Percentiles rank a stretch among this genome's conserved stretches.
phyloP scores from a whole-genome alignment of 30 jellyfish, hydroid and myxozoan genomes.

The Hydra vulgaris region DNA sequence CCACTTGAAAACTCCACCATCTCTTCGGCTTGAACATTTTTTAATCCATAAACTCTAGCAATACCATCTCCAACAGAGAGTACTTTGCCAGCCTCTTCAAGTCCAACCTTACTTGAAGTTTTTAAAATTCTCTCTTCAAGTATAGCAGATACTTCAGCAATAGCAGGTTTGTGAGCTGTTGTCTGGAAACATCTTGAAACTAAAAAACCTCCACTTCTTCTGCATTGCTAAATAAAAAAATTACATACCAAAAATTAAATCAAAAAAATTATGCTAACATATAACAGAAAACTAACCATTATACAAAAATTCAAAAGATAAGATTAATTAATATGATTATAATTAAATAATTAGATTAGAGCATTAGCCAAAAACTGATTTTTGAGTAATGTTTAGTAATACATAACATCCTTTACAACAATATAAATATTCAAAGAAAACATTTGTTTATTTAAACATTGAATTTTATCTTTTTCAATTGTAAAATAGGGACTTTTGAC shows the following conservation, averaged over 20 bases:
- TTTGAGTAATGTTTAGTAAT: too few species aligned
- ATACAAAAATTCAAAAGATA: too few species aligned
- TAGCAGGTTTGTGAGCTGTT: slow-evolving; percentile 24
- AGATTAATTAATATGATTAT: too few species aligned
- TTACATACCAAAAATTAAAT: too few species aligned
- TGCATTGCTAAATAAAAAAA: not conserved
- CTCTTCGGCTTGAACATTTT: slow-evolving; percentile 99
- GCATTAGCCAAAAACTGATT: too few species aligned
- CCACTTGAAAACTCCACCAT: slow-evolving; percentile 99
- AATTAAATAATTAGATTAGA: too few species aligned
- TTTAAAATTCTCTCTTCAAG: slow-evolving; percentile 83
- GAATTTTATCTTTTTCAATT: too few species aligned
- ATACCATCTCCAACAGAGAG: slow-evolving; percentile 99
- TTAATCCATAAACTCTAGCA: slow-evolving; percentile 98
- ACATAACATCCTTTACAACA: too few species aligned
- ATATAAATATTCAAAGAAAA: too few species aligned
- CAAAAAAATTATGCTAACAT: not conserved
- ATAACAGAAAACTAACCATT: not conserved
- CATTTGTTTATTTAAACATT: too few species aligned
- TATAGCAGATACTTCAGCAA: slow-evolving; percentile 93
- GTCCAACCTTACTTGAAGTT: slow-evolving; percentile 67
- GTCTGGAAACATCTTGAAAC: not conserved
- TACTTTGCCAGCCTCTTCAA: slow-evolving; percentile 95
- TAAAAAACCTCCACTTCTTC: not conserved
- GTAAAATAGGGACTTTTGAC: too few species aligned